Evolutionary conservation across 1,140 invertebrate species (phyloP).

Genomic region (Aphelinus atriplicis): DNA sequence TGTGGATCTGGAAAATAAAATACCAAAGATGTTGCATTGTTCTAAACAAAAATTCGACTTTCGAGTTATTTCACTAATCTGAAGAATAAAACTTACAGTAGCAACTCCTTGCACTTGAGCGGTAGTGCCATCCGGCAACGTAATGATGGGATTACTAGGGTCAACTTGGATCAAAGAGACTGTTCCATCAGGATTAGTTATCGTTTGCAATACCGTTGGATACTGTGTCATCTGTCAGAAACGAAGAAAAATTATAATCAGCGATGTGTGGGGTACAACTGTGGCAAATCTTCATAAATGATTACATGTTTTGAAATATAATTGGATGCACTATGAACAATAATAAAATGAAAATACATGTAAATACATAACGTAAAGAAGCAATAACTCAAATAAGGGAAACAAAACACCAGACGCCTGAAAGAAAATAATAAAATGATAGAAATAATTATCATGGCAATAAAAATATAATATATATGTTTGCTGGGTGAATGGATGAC

Average conservation of each 20-base stretch:
- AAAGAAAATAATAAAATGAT: slow-evolving; percentile 41
- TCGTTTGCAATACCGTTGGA: slow-evolving; percentile 91
- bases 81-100: slow-evolving; percentile 70
- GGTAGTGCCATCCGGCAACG: slow-evolving; percentile 93
- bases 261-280: no score
- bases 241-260: no score
- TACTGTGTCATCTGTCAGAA: slow-evolving; percentile 75
- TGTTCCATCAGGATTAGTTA: slow-evolving; percentile 95
- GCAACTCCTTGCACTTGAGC: slow-evolving; percentile 92
- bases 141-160: slow-evolving; percentile 93
- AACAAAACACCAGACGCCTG: slow-evolving; percentile 60
- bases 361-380: slow-evolving; percentile 27
- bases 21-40: no score
- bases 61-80: background rate
- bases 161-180: slow-evolving; percentile 97
- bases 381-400: slow-evolving; percentile 63
- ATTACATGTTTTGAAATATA: no score
- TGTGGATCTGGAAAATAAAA: slow-evolving; percentile 73
- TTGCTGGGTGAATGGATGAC: background rate
- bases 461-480: background rate
- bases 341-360: slow-evolving; percentile 34
- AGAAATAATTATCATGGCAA: background rate
- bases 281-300: no score
- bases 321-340: slow-evolving; percentile 37
- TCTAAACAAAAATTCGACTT: background rate